Evolutionary conservation across 2,888 invertebrate genomes (phyloP).

Genomic region (Lycocerus yunnanus): DNA sequence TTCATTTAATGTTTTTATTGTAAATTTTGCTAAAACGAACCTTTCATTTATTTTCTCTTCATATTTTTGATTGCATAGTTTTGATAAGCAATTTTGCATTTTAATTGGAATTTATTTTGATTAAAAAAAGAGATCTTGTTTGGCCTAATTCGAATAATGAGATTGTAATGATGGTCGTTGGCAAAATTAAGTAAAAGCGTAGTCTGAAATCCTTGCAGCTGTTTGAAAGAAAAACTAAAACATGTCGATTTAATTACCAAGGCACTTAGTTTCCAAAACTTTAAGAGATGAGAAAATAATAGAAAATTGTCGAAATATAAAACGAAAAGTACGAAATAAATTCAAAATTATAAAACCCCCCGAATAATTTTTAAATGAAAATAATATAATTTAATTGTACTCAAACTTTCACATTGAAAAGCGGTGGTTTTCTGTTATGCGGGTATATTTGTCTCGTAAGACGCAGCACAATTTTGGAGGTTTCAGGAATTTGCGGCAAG

Average conservation of each 20-base stretch:
- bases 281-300: neutral
- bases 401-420: too few species aligned
- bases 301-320: neutral
- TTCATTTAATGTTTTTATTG: neutral
- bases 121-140: neutral
- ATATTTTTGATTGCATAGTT: neutral
- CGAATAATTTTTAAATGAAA: neutral
- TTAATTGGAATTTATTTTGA: neutral
- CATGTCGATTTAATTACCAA: neutral
- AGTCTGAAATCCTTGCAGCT: neutral
- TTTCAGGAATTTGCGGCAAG: too few species aligned
- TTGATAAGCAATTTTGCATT: neutral
- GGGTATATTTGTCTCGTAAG: too few species aligned
- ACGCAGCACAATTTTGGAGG: too few species aligned
- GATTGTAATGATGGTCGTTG: neutral
- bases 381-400: too few species aligned
- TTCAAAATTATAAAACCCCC: neutral
- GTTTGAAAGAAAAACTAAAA: neutral
- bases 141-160: neutral
- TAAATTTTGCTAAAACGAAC: neutral
- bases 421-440: too few species aligned
- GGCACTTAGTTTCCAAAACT: neutral
- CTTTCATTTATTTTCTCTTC: neutral
- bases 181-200: neutral
- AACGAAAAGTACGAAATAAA: neutral